A percentile compares a stretch with the other conserved stretches of the same genome.
Conservation (phyloP, 2,797 vertebrate genomes). For the Philypnodon macrostomus region DNA sequence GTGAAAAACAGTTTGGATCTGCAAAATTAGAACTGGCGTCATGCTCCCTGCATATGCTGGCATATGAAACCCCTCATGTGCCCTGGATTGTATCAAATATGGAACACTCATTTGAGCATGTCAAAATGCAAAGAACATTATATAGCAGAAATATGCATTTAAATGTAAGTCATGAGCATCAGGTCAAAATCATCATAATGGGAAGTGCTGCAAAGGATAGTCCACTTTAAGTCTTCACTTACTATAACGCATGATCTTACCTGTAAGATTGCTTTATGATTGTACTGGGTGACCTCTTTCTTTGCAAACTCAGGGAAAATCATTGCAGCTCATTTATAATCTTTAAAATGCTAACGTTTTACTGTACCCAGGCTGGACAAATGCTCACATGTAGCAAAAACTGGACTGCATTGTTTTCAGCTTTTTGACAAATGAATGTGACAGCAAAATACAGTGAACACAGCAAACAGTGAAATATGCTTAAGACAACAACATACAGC, state of each 20-base stretch:
- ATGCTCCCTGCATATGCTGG: conserved; percentile 28
- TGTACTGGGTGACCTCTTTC: background rate
- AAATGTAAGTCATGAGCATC: background rate
- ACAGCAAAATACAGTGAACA: conserved; percentile 24
- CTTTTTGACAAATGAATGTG: conserved; percentile 25
- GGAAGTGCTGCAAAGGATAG: background rate
- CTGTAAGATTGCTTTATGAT: background rate
- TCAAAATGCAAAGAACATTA: too few relatives aligned
- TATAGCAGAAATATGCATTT: background rate
- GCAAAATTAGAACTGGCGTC: conserved; percentile 32
- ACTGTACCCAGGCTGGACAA: conserved; percentile 10
- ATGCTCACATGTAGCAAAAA: conserved; percentile 30
- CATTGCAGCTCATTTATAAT: conserved; percentile 18
- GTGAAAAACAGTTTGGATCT: conserved; percentile 32
- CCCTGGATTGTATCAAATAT: conserved; percentile 14
- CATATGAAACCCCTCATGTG: conserved; percentile 17
- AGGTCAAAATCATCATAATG: background rate
- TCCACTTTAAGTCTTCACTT: too few relatives aligned
- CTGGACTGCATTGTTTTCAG: background rate
- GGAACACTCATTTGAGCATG: background rate
- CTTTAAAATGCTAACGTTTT: conserved; percentile 20
- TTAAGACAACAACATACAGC: background rate
- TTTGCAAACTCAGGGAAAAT: conserved; percentile 20
- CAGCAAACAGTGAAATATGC: conserved; percentile 9
- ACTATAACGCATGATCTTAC: too few relatives aligned